Conservation (phyloP, 92 coral and sea anemone genomes). For the Phenganax subtilis region DNA sequence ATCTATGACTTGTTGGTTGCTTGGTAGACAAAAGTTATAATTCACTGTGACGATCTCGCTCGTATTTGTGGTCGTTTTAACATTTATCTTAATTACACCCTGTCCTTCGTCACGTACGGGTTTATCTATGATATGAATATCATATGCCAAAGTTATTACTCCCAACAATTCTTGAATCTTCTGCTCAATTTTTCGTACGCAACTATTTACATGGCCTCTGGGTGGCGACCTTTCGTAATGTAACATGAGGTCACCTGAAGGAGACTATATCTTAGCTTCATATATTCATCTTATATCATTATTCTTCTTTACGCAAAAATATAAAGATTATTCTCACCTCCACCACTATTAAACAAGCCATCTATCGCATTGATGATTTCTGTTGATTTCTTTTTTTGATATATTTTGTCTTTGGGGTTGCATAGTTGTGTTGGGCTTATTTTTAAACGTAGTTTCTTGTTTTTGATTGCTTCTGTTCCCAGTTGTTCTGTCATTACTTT, state of each 20-base stretch:
- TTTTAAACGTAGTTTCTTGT: background rate
- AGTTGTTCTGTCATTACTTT: background rate
- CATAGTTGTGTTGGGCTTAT: background rate
- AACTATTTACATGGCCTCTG: background rate
- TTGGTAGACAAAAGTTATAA: constrained; percentile 34
- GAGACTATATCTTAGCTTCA: too few relatives aligned
- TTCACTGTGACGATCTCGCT: background rate
- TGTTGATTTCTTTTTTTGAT: background rate
- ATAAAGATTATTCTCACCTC: background rate
- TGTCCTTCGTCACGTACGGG: background rate
- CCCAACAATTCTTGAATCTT: constrained; percentile 10
- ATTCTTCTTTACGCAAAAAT: too few relatives aligned
- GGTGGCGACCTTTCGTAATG: constrained; percentile 10
- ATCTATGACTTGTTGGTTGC: constrained; percentile 22
- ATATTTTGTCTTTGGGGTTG: background rate
- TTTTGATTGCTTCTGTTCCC: background rate
- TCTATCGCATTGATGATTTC: constrained; percentile 1
- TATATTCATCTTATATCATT: too few relatives aligned
- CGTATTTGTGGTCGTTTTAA: background rate
- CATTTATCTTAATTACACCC: background rate
- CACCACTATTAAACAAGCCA: constrained; percentile 20
- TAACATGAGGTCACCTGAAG: background rate
- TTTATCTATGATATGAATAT: background rate
- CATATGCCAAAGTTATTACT: background rate
- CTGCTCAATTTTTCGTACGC: constrained; percentile 18